Conservation (phyloP, 2,888 invertebrate species). For the Phalangium opilio region DNA sequence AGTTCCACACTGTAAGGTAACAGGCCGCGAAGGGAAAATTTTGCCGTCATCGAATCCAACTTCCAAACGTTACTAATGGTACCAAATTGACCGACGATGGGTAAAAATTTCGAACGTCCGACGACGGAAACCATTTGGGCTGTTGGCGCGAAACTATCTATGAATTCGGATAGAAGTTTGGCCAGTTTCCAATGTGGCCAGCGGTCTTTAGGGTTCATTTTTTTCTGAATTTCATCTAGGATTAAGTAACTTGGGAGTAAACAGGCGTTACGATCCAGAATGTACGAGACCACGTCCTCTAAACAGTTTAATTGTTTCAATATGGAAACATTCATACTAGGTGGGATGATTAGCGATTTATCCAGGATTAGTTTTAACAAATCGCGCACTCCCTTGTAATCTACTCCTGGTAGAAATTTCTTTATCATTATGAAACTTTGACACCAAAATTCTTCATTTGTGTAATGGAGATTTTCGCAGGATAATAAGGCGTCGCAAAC, state of each 20-base stretch:
- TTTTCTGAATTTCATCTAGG: conserved; percentile 85
- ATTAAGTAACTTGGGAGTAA: conserved; percentile 86
- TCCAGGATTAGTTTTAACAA: conserved; percentile 44
- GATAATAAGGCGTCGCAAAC: conserved; percentile 73
- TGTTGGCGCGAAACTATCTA: conserved; percentile 79
- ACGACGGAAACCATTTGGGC: conserved; percentile 93
- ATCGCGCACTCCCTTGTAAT: conserved; percentile 55
- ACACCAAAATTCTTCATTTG: conserved; percentile 75
- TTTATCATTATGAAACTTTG: conserved; percentile 69
- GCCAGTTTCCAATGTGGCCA: conserved; percentile 91
- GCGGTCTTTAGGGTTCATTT: conserved; percentile 56
- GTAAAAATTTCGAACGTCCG: conserved; percentile 68
- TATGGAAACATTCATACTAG: conserved; percentile 58
- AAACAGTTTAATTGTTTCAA: conserved; percentile 53
- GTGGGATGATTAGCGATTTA: conserved; percentile 66
- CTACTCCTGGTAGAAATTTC: conserved; percentile 73
- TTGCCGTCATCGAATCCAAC: conserved; percentile 64
- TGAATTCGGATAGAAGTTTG: conserved; percentile 66
- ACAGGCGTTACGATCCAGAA: conserved; percentile 82
- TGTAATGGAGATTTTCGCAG: conserved; percentile 64
- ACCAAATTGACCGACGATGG: conserved; percentile 84
- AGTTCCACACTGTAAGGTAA: conserved; percentile 79
- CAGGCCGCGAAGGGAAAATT: conserved; percentile 53
- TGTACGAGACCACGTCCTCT: conserved; percentile 54
- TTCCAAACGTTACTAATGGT: conserved; percentile 85